Evolutionary conservation across 37 sponge, comb jelly and placozoan genomes (phyloP), one percentile per base, ranked within the genome.

Genomic region (Ephydatia muelleri): DNA sequence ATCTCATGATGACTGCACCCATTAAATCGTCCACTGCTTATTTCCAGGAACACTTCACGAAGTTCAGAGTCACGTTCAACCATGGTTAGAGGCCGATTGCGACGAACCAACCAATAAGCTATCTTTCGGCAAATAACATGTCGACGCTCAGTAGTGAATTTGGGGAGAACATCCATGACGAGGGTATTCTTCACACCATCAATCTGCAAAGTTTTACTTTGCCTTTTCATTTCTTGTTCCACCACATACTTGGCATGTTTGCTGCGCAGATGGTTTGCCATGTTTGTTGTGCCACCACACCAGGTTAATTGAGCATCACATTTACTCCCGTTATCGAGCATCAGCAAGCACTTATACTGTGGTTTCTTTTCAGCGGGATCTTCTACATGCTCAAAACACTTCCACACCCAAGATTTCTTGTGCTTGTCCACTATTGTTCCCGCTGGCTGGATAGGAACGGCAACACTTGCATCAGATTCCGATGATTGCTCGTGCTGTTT

Each of bases 201-300:
- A 57, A 57, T 57, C 57, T 57, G 57, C 57, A 57, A 57, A 57
- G 57, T 57, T 57, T 57, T 57, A 57, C 57, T 57, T 57, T 14
- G 57, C 57, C 19, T 57, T 57, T 57, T 57, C 57, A 14, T 57
- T 57, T 57, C 57, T 57, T 57, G 57, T 57, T 57, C 57, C 57
- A 57, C 57, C 57, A 57, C 57, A 57, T 57, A 57, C 57, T 57
- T 57, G 57, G 57, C 19, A 57, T 57, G 57, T 57, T 57, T 57
- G 57, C 57, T 57, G 19, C 12, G 57, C 57, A 57, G 57, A 14
- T 57, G 57, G 57, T 57, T 57, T 57, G 57, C 57, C 57, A 57
- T 57, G 57, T 57, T 57, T 57, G 57, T 57, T 57, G 57, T 57
- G 57, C 57, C 57, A 57, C 57, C 57, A 57, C 57, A 57, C 57